Evolutionary conservation across 2,113 vertebrate species (phyloP).

Genomic region (Gulo gulo): DNA sequence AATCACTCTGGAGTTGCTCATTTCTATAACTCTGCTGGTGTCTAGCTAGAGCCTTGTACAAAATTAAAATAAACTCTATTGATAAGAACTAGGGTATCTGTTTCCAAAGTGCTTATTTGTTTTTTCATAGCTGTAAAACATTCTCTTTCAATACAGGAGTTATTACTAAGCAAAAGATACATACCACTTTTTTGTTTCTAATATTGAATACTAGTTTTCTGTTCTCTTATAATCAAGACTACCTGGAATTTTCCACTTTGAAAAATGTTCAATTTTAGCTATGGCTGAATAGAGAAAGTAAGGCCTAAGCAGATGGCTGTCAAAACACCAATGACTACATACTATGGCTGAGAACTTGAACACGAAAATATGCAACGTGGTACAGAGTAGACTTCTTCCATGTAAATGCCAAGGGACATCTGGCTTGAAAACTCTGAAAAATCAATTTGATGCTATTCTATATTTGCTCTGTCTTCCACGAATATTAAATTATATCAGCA

Average conservation of each 20-base stretch:
- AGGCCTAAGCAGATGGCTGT: slow-evolving; percentile 80
- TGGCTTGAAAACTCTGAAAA: slow-evolving; percentile 76
- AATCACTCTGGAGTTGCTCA: neutral
- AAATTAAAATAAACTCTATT: neutral
- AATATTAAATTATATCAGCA: slow-evolving; percentile 80
- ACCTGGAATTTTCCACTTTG: slow-evolving; percentile 61
- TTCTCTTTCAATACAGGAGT: neutral
- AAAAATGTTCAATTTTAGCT: slow-evolving; percentile 61
- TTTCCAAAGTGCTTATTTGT: neutral
- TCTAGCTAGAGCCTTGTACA: neutral
- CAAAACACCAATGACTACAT: slow-evolving; percentile 75
- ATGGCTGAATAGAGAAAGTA: slow-evolving; percentile 53
- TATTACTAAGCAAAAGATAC: neutral
- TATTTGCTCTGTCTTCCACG: slow-evolving; percentile 76
- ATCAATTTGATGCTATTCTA: slow-evolving; percentile 74
- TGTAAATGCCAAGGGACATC: slow-evolving; percentile 82
- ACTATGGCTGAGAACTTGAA: slow-evolving; percentile 77
- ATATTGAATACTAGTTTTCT: neutral
- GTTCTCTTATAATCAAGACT: slow-evolving; percentile 43
- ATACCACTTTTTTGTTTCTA: neutral
- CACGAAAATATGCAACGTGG: slow-evolving; percentile 76
- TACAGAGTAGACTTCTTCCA: slow-evolving; percentile 73
- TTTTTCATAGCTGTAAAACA: neutral
- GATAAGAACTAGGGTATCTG: neutral
- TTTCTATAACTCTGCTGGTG: neutral